Percentiles rank a stretch among this genome's conserved stretches.
Evolutionary conservation across 2,797 vertebrate species (phyloP).

Genomic region (Tragelaphus eurycerus): DNA sequence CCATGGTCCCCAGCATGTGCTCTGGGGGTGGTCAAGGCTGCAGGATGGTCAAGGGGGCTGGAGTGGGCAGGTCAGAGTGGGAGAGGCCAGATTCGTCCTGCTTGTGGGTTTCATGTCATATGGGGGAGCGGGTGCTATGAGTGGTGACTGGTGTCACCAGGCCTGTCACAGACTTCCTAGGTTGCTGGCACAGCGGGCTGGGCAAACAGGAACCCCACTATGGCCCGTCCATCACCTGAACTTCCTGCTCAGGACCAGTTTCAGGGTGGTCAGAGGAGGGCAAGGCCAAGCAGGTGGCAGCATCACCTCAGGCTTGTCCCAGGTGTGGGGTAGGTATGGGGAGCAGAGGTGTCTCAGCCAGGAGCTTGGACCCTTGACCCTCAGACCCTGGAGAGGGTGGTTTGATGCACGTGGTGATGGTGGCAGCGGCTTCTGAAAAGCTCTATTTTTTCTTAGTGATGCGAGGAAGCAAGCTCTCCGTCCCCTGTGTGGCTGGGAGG

Average conservation of each 20-base stretch:
- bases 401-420: not conserved
- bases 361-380: not conserved
- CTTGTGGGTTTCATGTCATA: not conserved
- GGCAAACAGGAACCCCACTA: not conserved
- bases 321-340: not conserved
- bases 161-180: not conserved
- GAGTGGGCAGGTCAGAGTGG: no score
- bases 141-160: not conserved
- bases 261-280: not conserved
- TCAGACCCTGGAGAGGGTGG: not conserved
- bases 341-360: not conserved
- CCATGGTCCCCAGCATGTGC: fast-evolving
- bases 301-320: fast-evolving
- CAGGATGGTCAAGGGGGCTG: not conserved
- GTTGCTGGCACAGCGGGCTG: not conserved
- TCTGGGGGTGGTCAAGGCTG: not conserved
- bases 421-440: not conserved
- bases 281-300: not conserved
- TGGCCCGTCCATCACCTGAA: not conserved
- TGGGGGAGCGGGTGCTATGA: not conserved
- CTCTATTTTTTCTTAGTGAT: not conserved
- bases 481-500: no score
- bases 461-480: not conserved
- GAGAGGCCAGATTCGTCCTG: not conserved
- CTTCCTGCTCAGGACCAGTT: not conserved